A percentile compares a stretch with the other conserved stretches of the same genome.
phyloP scores from a whole-genome alignment of 2,797 vertebrate genomes.

The Chelonia mydas region DNA sequence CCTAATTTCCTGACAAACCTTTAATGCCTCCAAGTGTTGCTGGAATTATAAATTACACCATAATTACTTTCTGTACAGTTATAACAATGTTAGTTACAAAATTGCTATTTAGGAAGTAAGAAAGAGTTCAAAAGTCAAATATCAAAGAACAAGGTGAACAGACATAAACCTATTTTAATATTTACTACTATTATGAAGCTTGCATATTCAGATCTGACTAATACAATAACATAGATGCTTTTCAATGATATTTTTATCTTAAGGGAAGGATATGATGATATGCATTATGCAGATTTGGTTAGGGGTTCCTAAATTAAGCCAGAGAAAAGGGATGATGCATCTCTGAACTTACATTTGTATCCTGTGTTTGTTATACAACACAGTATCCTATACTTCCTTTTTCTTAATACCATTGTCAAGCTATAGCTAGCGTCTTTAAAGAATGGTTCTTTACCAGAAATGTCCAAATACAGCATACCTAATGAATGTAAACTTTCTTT shows the following conservation, averaged over 20 bases:
- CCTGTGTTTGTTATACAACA: conserved; percentile 36
- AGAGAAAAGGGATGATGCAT: conserved; percentile 33
- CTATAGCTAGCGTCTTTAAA: conserved; percentile 42
- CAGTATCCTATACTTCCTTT: conserved; percentile 61
- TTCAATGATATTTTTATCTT: conserved; percentile 66
- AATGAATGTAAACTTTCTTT: background rate
- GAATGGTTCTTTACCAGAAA: conserved; percentile 27
- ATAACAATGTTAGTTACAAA: conserved; percentile 43
- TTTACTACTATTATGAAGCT: background rate
- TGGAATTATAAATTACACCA: conserved; percentile 32
- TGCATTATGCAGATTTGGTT: conserved; percentile 53
- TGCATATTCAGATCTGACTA: background rate
- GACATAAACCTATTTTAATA: conserved; percentile 7
- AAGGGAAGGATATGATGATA: conserved; percentile 65
- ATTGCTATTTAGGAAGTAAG: background rate
- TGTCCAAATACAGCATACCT: background rate
- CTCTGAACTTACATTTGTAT: conserved; percentile 53
- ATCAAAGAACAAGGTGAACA: background rate
- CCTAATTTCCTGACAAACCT: background rate
- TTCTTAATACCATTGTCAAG: conserved; percentile 20
- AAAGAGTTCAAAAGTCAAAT: background rate
- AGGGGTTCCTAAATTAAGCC: conserved; percentile 3
- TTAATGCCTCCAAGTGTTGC: background rate
- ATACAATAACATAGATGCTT: conserved; percentile 29
- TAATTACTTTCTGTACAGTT: conserved; percentile 34